Evolutionary conservation across 2,113 vertebrate species (phyloP).

Genomic region (Mugil cephalus): DNA sequence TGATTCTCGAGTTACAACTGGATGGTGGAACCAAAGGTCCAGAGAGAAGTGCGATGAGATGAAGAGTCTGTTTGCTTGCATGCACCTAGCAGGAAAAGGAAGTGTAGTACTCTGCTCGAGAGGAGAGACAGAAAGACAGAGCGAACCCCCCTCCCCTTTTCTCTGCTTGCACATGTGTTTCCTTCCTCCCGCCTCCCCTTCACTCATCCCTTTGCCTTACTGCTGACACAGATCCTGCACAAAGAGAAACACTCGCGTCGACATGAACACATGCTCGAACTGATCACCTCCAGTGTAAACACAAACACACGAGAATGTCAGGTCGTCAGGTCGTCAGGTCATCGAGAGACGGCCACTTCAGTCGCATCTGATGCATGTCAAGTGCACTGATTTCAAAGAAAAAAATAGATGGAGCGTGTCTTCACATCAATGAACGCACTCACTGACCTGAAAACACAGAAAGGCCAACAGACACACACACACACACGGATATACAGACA

Average conservation of each 20-base stretch:
- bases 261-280: slow-evolving; percentile 2
- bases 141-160: background rate
- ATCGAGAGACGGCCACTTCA: too few relatives aligned
- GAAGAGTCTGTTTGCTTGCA: slow-evolving; percentile 17
- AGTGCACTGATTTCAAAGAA: too few relatives aligned
- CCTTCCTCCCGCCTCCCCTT: slow-evolving; percentile 37
- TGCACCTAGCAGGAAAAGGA: slow-evolving; percentile 31
- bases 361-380: too few relatives aligned
- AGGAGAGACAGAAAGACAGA: slow-evolving; percentile 10
- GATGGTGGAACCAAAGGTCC: slow-evolving; percentile 3
- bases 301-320: too few relatives aligned
- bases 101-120: slow-evolving; percentile 43
- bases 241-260: slow-evolving; percentile 14
- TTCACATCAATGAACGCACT: slow-evolving; percentile 9
- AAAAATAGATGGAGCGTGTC: slow-evolving; percentile 7
- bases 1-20: slow-evolving; percentile 6
- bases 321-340: too few relatives aligned
- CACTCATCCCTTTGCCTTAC: slow-evolving; percentile 11
- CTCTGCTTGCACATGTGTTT: slow-evolving; percentile 8
- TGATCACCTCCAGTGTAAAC: background rate
- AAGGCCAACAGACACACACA: background rate
- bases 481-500: background rate
- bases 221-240: slow-evolving; percentile 48
- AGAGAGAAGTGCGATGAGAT: slow-evolving; percentile 5
- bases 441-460: slow-evolving; percentile 21